Evolutionary conservation across 1,140 invertebrate genomes (phyloP).

Genomic region (Maconellicoccus hirsutus): DNA sequence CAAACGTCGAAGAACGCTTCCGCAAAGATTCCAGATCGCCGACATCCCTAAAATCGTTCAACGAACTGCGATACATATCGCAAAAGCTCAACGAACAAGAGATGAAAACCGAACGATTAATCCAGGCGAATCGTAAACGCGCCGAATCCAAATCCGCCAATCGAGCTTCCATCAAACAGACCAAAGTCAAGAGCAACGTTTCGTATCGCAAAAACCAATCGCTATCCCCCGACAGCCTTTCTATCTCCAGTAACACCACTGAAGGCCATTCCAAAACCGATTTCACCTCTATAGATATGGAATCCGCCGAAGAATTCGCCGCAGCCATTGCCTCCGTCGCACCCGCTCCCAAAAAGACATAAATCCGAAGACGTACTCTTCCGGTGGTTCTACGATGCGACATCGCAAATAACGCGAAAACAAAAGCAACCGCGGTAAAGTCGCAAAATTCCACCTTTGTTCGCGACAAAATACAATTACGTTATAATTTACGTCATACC

Average conservation of each 20-base stretch:
- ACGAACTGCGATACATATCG: neutral
- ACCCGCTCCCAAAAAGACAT: too few species aligned
- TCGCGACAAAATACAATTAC: neutral
- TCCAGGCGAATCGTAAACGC: neutral
- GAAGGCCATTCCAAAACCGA: slow-evolving; percentile 11
- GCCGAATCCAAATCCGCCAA: neutral
- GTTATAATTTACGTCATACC: slow-evolving; percentile 2
- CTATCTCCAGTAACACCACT: neutral
- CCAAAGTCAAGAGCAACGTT: neutral
- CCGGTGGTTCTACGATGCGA: too few species aligned
- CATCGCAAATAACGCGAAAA: too few species aligned
- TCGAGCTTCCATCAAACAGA: neutral
- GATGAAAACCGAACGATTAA: neutral
- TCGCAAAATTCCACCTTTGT: too few species aligned
- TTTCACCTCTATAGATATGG: neutral
- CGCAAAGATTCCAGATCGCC: neutral
- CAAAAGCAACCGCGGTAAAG: neutral
- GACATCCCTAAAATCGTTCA: neutral
- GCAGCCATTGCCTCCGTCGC: neutral
- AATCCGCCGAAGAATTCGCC: neutral
- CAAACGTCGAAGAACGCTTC: neutral
- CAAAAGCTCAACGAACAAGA: slow-evolving; percentile 6
- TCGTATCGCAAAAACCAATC: neutral
- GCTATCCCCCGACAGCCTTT: neutral
- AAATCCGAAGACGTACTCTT: too few species aligned